phyloP scores from a whole-genome alignment of 2,113 vertebrate genomes.

The Dunckerocampus dactyliophorus region DNA sequence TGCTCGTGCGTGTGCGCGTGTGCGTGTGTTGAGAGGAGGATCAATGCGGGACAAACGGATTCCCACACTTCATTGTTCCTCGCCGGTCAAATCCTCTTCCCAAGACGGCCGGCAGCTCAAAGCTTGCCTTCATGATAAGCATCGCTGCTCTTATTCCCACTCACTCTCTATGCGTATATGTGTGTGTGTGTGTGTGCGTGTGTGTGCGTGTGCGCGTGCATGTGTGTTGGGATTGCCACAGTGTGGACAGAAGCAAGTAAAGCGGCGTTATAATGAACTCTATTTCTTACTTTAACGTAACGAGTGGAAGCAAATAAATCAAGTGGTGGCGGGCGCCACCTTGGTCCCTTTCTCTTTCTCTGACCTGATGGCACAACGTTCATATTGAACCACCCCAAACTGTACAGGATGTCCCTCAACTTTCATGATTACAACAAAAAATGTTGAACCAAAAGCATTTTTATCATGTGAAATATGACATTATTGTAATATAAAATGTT shows the following conservation, averaged over 20 bases:
- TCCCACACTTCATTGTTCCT: slow-evolving; percentile 79
- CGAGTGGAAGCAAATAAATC: not conserved
- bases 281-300: not conserved
- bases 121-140: slow-evolving; percentile 77
- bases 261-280: not conserved
- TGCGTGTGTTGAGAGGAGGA: slow-evolving; percentile 42
- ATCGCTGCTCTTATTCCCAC: slow-evolving; percentile 71
- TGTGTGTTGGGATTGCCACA: not conserved
- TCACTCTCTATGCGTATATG: slow-evolving; percentile 12
- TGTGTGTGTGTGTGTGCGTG: slow-evolving; percentile 11
- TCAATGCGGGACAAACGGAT: slow-evolving; percentile 76
- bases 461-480: too few relatives aligned
- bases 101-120: slow-evolving; percentile 70
- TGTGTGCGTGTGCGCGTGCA: slow-evolving; percentile 12
- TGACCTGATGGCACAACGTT: too few relatives aligned
- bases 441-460: too few relatives aligned
- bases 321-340: too few relatives aligned
- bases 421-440: too few relatives aligned
- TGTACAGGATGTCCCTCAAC: too few relatives aligned
- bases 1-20: not conserved
- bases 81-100: slow-evolving; percentile 70
- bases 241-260: not conserved
- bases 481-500: too few relatives aligned
- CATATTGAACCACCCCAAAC: too few relatives aligned
- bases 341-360: too few relatives aligned